Conservation (phyloP, 2,113 vertebrate genomes). For the Columbina picui region DNA sequence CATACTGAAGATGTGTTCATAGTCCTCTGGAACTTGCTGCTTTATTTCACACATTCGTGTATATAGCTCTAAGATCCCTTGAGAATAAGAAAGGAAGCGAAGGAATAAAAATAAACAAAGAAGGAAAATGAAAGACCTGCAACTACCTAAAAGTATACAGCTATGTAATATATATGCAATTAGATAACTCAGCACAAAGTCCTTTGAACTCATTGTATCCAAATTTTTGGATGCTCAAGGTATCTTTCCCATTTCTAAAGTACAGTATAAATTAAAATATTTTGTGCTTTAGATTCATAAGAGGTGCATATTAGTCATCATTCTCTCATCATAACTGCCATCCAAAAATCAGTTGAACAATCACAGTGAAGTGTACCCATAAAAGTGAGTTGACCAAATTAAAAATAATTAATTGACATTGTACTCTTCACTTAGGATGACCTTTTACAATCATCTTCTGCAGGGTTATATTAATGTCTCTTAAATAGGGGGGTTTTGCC, state of each 20-base stretch:
- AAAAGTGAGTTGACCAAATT: background rate
- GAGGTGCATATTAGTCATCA: background rate
- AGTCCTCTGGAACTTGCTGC: background rate
- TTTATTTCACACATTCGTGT: background rate
- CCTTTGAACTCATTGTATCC: background rate
- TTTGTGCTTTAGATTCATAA: background rate
- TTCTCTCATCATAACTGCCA: slow-evolving; percentile 4
- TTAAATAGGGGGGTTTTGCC: background rate
- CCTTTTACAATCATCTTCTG: background rate
- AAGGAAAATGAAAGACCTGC: background rate
- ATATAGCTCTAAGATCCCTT: background rate
- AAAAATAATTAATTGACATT: slow-evolving; percentile 20
- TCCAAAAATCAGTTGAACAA: background rate
- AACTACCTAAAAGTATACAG: background rate
- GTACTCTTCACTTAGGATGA: background rate
- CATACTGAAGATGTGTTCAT: background rate
- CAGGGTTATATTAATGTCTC: background rate
- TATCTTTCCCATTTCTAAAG: background rate
- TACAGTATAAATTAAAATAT: background rate
- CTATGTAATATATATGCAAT: background rate
- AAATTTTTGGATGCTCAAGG: background rate
- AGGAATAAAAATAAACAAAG: background rate
- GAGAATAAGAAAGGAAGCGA: background rate
- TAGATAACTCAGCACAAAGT: background rate
- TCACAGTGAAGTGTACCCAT: background rate